phyloP scores from a whole-genome alignment of 2,113 vertebrate species.

The Syrrhaptes paradoxus region DNA sequence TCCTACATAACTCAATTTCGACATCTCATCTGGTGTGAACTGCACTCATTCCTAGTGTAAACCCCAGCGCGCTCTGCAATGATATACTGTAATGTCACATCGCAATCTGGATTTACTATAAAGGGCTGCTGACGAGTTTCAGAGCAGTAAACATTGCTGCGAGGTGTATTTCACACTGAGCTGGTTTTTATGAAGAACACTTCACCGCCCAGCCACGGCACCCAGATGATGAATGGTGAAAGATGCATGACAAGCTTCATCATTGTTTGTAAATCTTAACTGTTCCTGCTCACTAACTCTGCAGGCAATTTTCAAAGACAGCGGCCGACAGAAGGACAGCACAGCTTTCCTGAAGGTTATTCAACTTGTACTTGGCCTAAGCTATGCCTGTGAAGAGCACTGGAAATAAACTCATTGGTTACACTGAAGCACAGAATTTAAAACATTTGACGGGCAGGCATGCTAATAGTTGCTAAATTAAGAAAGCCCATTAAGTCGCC shows the following conservation, averaged over 20 bases:
- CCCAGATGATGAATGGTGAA: slow-evolving; percentile 98
- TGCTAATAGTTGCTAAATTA: not conserved
- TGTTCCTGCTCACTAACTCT: slow-evolving; percentile 99
- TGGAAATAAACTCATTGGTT: slow-evolving; percentile 57
- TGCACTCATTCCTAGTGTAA: slow-evolving; percentile 85
- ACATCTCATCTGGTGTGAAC: slow-evolving; percentile 94
- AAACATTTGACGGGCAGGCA: not conserved
- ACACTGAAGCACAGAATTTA: not conserved
- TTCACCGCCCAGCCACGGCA: slow-evolving; percentile 92
- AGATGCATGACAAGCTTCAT: slow-evolving; percentile 99
- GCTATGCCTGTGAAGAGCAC: slow-evolving; percentile 56
- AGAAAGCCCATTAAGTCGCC: not conserved
- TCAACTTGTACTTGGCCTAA: slow-evolving; percentile 94
- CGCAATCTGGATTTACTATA: slow-evolving; percentile 96
- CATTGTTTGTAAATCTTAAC: slow-evolving; percentile 99
- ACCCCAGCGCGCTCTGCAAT: slow-evolving; percentile 84
- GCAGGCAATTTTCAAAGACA: slow-evolving; percentile 99
- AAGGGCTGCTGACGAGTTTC: slow-evolving; percentile 96
- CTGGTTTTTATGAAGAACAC: slow-evolving; percentile 99
- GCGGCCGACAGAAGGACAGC: slow-evolving; percentile 92
- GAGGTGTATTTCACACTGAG: slow-evolving; percentile 99
- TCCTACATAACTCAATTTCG: slow-evolving; percentile 93
- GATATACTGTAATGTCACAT: slow-evolving; percentile 99
- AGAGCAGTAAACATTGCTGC: slow-evolving; percentile 97
- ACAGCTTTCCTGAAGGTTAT: slow-evolving; percentile 99